Evolutionary conservation across 2,888 invertebrate genomes (phyloP).

Genomic region (Andrena haemorrhoa): DNA sequence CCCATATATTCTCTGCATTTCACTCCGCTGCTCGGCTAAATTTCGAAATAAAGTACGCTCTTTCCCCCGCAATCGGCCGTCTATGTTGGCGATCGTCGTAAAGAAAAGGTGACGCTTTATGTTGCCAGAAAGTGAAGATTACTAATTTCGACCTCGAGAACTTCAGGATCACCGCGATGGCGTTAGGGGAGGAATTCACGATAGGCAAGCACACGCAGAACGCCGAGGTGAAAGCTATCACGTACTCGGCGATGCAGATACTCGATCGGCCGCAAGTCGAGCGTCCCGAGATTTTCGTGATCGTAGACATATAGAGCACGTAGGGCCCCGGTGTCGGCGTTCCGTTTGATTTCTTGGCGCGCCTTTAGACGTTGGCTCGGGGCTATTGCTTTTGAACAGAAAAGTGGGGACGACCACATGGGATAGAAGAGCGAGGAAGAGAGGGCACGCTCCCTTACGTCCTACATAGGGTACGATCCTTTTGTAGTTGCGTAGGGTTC

Average conservation of each 20-base stretch:
- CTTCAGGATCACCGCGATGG: slow-evolving; percentile 90
- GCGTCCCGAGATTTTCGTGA: slow-evolving; percentile 96
- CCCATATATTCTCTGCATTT: not conserved
- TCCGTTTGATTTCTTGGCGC: slow-evolving; percentile 62
- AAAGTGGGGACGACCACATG: slow-evolving; percentile 63
- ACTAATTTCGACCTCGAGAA: slow-evolving; percentile 94
- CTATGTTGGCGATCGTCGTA: not conserved
- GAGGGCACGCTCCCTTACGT: slow-evolving; percentile 72
- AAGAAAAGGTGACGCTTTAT: slow-evolving; percentile 38
- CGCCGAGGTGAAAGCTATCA: slow-evolving; percentile 99
- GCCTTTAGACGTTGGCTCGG: slow-evolving; percentile 61
- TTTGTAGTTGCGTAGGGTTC: slow-evolving; percentile 82
- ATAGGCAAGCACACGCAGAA: slow-evolving; percentile 98
- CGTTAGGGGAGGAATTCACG: slow-evolving; percentile 97
- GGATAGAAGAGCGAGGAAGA: slow-evolving; percentile 49
- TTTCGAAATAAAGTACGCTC: not conserved
- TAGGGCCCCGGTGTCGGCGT: slow-evolving; percentile 38
- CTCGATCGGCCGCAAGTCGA: slow-evolving; percentile 90
- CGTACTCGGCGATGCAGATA: slow-evolving; percentile 99
- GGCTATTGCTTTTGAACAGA: slow-evolving; percentile 58
- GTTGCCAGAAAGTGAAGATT: slow-evolving; percentile 93
- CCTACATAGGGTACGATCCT: slow-evolving; percentile 78
- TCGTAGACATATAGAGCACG: slow-evolving; percentile 94
- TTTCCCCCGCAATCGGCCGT: no score
- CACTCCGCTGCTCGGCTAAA: not conserved